A percentile compares a stretch with the other conserved stretches of the same genome.
phyloP scores from a whole-genome alignment of 2,113 vertebrate species.

The Microtus montanus region DNA sequence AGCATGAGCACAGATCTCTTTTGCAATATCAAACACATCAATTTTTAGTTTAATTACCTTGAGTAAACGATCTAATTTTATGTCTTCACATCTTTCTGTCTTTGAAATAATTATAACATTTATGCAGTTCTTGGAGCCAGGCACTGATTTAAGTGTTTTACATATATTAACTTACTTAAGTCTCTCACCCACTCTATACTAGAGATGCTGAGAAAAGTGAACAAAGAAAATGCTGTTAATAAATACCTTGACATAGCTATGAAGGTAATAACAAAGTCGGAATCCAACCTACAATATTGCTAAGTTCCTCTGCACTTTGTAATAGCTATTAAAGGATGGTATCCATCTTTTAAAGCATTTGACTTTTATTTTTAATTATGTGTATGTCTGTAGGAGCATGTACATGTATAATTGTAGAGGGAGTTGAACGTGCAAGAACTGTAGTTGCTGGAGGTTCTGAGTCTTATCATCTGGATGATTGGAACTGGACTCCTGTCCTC shows the following conservation, averaged over 20 bases:
- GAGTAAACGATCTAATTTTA: constrained; percentile 53
- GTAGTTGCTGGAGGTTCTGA: neutral
- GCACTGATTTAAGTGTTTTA: constrained; percentile 40
- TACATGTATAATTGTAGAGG: neutral
- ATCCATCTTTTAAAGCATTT: neutral
- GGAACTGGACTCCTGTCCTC: neutral
- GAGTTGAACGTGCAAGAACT: too few species aligned
- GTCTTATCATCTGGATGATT: neutral
- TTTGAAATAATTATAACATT: constrained; percentile 57
- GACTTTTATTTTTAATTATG: neutral
- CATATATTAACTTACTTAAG: constrained; percentile 36
- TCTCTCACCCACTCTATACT: neutral
- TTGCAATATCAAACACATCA: constrained; percentile 11
- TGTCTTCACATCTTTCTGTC: constrained; percentile 15
- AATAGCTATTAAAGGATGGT: neutral
- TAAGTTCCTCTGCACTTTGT: neutral
- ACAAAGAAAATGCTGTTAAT: neutral
- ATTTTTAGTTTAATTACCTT: constrained; percentile 51
- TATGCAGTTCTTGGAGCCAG: constrained; percentile 44
- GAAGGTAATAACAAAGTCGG: neutral
- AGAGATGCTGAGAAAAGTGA: neutral
- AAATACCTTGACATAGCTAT: neutral
- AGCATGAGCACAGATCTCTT: neutral
- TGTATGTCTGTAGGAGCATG: neutral
- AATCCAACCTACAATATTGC: neutral